Evolutionary conservation across 1,140 invertebrate genomes (phyloP).

Genomic region (Bombus impatiens): DNA sequence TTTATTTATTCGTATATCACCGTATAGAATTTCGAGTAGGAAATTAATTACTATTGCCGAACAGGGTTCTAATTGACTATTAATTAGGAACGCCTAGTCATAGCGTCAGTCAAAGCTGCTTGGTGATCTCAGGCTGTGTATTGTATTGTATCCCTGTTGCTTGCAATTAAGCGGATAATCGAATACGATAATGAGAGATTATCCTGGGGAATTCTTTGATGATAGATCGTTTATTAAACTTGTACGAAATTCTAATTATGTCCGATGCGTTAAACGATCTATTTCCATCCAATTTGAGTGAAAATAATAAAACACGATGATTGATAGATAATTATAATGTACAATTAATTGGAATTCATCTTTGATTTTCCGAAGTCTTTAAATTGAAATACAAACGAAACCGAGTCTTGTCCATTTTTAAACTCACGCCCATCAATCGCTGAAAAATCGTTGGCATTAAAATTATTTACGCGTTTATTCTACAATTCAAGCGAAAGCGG

Average conservation of each 20-base stretch:
- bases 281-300: neutral
- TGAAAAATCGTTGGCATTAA: too few relatives aligned
- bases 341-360: too few relatives aligned
- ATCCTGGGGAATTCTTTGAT: neutral
- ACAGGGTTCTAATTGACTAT: constrained; percentile 23
- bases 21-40: neutral
- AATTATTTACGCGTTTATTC: too few relatives aligned
- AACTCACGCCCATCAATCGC: too few relatives aligned
- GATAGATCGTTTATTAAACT: neutral
- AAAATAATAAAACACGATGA: neutral
- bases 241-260: neutral
- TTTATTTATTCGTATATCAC: neutral
- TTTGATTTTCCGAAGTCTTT: too few relatives aligned
- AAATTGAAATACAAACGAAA: too few relatives aligned
- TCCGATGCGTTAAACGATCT: neutral
- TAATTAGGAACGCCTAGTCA: constrained; percentile 22
- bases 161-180: constrained; percentile 32
- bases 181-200: neutral
- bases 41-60: constrained; percentile 19
- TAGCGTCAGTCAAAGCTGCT: constrained; percentile 31
- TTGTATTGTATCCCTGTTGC: constrained; percentile 12
- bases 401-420: too few relatives aligned
- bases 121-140: neutral
- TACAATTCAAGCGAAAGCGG: too few relatives aligned
- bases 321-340: too few relatives aligned